These are phyloP conservation scores for Larimichthys polyactis DNA, from an alignment of 2,113 vertebrate species.

Conservation along the genomic window DNA sequence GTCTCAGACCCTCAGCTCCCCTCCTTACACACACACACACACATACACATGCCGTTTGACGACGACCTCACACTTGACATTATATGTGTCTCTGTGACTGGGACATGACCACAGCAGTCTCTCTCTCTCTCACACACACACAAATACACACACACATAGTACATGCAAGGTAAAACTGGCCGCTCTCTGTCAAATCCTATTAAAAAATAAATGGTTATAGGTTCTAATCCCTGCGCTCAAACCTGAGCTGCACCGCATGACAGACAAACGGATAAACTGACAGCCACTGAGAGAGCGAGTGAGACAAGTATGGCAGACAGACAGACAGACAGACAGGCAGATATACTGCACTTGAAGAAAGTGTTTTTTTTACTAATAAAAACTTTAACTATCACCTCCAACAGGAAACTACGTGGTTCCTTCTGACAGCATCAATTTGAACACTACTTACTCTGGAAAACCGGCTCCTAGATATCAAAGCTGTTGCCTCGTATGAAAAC, in stretches of 20 bases:
- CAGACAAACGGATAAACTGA: slow-evolving; percentile 48
- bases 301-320: neutral
- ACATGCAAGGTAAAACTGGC: slow-evolving; percentile 41
- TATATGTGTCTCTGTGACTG: slow-evolving; percentile 32
- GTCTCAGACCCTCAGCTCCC: slow-evolving; percentile 46
- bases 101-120: slow-evolving; percentile 16
- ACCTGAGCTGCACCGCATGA: slow-evolving; percentile 64
- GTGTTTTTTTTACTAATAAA: slow-evolving; percentile 31
- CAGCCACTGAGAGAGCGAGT: neutral
- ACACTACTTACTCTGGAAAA: slow-evolving; percentile 26
- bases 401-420: slow-evolving; percentile 26
- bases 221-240: slow-evolving; percentile 68
- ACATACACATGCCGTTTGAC: slow-evolving; percentile 11
- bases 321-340: slow-evolving; percentile 1
- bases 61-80: slow-evolving; percentile 49
- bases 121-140: slow-evolving; percentile 8
- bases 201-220: slow-evolving; percentile 66
- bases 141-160: slow-evolving; percentile 27
- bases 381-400: slow-evolving; percentile 31
- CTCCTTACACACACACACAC: slow-evolving; percentile 2
- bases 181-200: slow-evolving; percentile 72
- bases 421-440: slow-evolving; percentile 56
- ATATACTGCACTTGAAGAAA: slow-evolving; percentile 31
- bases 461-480: slow-evolving; percentile 37
- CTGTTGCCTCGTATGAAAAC: slow-evolving; percentile 13